Evolutionary conservation across 2,797 vertebrate genomes (phyloP).

Genomic region (Acanthurus tractus): DNA sequence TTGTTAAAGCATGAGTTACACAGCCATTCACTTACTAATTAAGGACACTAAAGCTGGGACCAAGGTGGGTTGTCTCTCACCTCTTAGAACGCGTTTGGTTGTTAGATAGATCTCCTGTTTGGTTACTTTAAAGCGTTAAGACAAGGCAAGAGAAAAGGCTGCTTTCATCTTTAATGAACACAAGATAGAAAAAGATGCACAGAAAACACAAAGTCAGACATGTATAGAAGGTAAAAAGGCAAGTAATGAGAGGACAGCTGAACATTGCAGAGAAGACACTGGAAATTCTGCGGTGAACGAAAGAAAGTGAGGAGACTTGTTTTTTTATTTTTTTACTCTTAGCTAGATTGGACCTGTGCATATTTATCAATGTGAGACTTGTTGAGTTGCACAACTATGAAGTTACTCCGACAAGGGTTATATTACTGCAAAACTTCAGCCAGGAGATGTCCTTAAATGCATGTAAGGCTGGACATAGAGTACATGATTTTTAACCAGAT

Average conservation of each 20-base stretch:
- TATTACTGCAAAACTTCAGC: conserved; percentile 58
- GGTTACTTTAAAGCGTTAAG: conserved; percentile 99
- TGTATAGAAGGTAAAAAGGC: conserved; percentile 89
- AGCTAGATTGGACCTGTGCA: conserved; percentile 56
- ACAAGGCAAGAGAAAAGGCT: conserved; percentile 99
- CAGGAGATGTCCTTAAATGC: conserved; percentile 56
- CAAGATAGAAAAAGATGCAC: conserved; percentile 82
- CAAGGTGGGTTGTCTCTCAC: conserved; percentile 91
- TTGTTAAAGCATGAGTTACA: conserved; percentile 98
- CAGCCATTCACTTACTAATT: conserved; percentile 89
- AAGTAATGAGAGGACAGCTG: conserved; percentile 90
- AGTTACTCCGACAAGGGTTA: conserved; percentile 43
- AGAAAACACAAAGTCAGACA: conserved; percentile 62
- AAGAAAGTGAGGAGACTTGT: conserved; percentile 48
- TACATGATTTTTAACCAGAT: conserved; percentile 53
- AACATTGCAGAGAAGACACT: conserved; percentile 70
- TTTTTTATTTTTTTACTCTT: conserved; percentile 22
- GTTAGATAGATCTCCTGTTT: conserved; percentile 97
- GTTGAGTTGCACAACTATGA: conserved; percentile 37
- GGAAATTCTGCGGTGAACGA: conserved; percentile 57
- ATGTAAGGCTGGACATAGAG: conserved; percentile 61
- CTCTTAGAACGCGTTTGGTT: conserved; percentile 93
- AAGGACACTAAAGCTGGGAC: conserved; percentile 88
- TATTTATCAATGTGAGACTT: conserved; percentile 46
- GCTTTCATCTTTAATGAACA: conserved; percentile 92